Evolutionary conservation across 1,140 invertebrate genomes (phyloP), one percentile per base, ranked within the genome.

Genomic region (Littorina saxatilis): DNA sequence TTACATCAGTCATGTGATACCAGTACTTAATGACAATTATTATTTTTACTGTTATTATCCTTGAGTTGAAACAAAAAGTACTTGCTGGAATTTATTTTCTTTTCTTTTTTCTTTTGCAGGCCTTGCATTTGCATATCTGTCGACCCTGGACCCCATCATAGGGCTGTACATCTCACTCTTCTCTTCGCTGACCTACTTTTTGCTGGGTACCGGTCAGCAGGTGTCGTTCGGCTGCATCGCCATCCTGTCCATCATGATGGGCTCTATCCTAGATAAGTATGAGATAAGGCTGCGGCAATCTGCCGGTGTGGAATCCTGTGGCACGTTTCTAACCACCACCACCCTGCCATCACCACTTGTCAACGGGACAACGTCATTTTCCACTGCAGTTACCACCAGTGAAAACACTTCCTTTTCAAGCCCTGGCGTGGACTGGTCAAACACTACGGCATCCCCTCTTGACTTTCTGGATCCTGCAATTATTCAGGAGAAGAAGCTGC

Each of bases 91-190:
- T n/a, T n/a, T n/a, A n/a, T n/a, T n/a, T 47, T 47, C 5, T 17
- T 47, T 47, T 47, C 17, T 5, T 9, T 47, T 47, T 5, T 5
- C 43, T 68, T 32, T 68, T 68, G 2, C 66, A 68, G 66, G 97
- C 81, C 97, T 98, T 96, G 97, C 97, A 0, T 99, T 99, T 93
- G 96, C 96, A 9, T 92, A 99, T 75, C 91, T 99, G 68, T 97
- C 96, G 0, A 96, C 96, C 82, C 95, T 98, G 1, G 95, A 96
- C 0, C 96, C 98, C 0, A 96, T 98, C 43, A 95, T 96, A 80
- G 98, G 98, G 5, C 94, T 99, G 5, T 99, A 99, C 91, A 98
- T 98, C 94, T 97, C 97, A 0, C 97, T 99, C 87, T 98, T 99
- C 92, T 97, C 98, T 3, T 95, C 97, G 0, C 91, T 99, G 0